Evolutionary conservation across 1,140 invertebrate genomes (phyloP).

Genomic region (Neomicropteryx cornuta): DNA sequence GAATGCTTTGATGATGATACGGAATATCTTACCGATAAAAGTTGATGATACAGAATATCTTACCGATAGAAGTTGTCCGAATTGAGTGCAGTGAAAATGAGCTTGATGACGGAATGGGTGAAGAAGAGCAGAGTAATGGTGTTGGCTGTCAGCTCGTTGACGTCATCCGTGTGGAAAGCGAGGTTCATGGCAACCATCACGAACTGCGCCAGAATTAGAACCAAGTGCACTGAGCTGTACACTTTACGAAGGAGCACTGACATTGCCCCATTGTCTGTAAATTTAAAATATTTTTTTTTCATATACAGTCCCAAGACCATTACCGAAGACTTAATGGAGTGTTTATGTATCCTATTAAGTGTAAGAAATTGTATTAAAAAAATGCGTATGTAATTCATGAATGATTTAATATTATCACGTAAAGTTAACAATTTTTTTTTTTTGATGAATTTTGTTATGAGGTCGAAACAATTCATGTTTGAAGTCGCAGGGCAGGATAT

Average conservation of each 20-base stretch:
- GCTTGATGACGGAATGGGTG: slow-evolving; percentile 62
- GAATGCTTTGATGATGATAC: neutral
- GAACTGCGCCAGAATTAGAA: slow-evolving; percentile 54
- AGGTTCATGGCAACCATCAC: slow-evolving; percentile 54
- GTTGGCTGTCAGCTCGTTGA: slow-evolving; percentile 68
- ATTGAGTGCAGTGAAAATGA: slow-evolving; percentile 57
- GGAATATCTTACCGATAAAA: neutral
- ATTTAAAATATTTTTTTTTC: neutral
- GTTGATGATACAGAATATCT: slow-evolving; percentile 8
- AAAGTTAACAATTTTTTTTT: too few relatives aligned
- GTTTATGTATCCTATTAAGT: too few relatives aligned
- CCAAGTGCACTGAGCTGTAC: slow-evolving; percentile 47
- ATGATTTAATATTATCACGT: too few relatives aligned
- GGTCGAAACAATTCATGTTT: too few relatives aligned
- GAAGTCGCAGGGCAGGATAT: too few relatives aligned
- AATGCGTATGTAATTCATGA: too few relatives aligned
- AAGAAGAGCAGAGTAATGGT: slow-evolving; percentile 75
- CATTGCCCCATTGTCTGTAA: slow-evolving; percentile 38
- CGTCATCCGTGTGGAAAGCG: slow-evolving; percentile 58
- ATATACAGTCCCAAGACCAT: too few relatives aligned
- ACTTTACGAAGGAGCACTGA: slow-evolving; percentile 43
- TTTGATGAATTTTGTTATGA: too few relatives aligned
- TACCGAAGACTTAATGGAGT: too few relatives aligned
- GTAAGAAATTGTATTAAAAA: too few relatives aligned
- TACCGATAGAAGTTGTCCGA: slow-evolving; percentile 66